Conservation (phyloP, 1,140 invertebrate genomes). For the Diprion similis region DNA sequence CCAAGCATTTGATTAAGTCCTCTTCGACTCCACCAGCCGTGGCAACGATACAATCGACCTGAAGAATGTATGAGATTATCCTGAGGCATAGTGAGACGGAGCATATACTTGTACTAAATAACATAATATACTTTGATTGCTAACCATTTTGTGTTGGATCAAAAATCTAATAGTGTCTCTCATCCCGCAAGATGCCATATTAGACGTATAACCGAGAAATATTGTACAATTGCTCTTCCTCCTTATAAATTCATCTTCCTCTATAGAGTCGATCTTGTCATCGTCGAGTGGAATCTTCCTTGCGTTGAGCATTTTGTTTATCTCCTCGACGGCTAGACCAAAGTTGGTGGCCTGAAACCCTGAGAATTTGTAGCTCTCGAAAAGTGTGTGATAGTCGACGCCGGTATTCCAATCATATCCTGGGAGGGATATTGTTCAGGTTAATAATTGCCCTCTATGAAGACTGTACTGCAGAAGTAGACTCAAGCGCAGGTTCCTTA, state of each 20-base stretch:
- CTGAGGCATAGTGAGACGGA: background rate
- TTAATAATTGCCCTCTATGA: background rate
- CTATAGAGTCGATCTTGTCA: conserved; percentile 71
- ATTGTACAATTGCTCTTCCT: conserved; percentile 89
- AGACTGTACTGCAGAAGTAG: background rate
- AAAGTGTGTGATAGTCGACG: conserved; percentile 84
- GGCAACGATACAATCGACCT: conserved; percentile 96
- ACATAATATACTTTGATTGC: conserved; percentile 31
- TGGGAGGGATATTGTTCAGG: conserved; percentile 34
- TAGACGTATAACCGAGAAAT: conserved; percentile 98
- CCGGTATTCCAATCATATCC: conserved; percentile 95
- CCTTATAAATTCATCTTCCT: conserved; percentile 82
- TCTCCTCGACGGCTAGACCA: conserved; percentile 88
- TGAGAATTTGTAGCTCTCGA: conserved; percentile 80
- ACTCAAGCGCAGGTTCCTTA: conserved; percentile 7
- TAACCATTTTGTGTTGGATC: conserved; percentile 85
- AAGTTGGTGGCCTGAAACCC: conserved; percentile 98
- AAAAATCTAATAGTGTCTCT: conserved; percentile 91
- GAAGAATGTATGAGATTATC: background rate
- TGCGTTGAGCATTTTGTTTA: conserved; percentile 89
- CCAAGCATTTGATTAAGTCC: conserved; percentile 98
- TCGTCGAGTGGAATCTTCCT: conserved; percentile 69
- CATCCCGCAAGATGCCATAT: conserved; percentile 94
- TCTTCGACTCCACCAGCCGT: conserved; percentile 99
- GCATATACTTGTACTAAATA: background rate